Percentiles rank a stretch among this genome's conserved stretches.
Conservation (phyloP, 2,113 vertebrate genomes). For the Neolamprologus caudopunctatus region DNA sequence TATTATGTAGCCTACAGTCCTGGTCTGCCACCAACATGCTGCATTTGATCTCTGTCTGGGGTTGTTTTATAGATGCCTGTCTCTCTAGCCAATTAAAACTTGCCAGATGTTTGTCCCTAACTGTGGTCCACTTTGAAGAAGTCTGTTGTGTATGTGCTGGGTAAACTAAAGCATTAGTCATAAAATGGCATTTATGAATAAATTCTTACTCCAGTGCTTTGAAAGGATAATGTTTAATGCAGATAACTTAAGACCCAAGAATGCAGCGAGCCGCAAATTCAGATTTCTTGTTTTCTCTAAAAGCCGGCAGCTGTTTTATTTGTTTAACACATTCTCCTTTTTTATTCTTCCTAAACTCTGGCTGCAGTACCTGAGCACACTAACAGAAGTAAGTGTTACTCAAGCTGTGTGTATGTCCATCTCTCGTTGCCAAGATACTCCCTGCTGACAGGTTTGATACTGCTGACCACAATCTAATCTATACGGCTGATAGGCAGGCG, state of each 20-base stretch:
- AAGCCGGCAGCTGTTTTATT: not conserved
- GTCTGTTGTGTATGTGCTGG: not conserved
- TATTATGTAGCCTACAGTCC: conserved; percentile 50
- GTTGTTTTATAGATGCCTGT: conserved; percentile 67
- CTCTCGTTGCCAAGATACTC: not conserved
- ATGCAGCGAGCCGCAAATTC: not conserved
- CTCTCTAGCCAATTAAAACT: conserved; percentile 61
- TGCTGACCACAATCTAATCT: not conserved
- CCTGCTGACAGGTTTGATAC: not conserved
- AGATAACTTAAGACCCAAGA: not conserved
- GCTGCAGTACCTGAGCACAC: not conserved
- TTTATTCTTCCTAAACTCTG: not conserved
- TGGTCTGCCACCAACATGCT: conserved; percentile 70
- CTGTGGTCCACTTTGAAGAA: conserved; percentile 43
- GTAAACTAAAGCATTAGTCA: not conserved
- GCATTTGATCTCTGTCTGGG: conserved; percentile 72
- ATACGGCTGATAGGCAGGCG: not conserved
- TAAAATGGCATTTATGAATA: not conserved
- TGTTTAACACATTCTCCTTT: not conserved
- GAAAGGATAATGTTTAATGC: not conserved
- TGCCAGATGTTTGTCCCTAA: conserved; percentile 69
- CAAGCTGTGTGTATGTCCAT: not conserved
- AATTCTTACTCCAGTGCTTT: not conserved
- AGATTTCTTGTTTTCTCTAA: not conserved
- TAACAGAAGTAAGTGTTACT: not conserved